Evolutionary conservation across 2,888 invertebrate genomes (phyloP), one percentile per base, ranked within the genome.

Genomic region (Mechanitis mazaeus): DNA sequence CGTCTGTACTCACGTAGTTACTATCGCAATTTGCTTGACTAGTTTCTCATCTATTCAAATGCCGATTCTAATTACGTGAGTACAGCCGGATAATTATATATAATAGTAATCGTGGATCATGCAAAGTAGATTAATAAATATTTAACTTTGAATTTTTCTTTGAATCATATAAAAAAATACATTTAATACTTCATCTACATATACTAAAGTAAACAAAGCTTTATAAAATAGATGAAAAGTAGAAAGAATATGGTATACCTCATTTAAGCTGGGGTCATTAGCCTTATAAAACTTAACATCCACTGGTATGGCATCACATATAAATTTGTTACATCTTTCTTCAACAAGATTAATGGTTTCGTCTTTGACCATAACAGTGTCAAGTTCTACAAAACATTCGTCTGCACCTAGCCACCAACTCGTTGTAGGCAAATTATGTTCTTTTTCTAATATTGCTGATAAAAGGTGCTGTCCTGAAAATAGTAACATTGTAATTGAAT

Each of bases 391-490:
- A 73, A 94, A 92, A 2, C 94, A 94, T 50, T 93, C 92, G 1
- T 94, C 94, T 55, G 93, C 92, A 0, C 96, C 96, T 0, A 96
- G 87, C 93, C 95, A 95, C 96, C 96, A 96, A 1, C 96, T 95
- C 0, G 94, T 93, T 4, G 96, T 97, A 1, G 90, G 82, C 63
- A 92, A 91, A 11, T 92, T 92, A 81, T 92, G 93, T 72, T 94
- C 92, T 33, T 90, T 87, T 71, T 95, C 94, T 45, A 95, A 91
- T 56, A 96, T 82, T 0, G 96, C 96, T 11, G 96, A 94, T 33
- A 97, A 91, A 38, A 97, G 89, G 83, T 97, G 97, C 77, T 97
- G 97, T 0, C 94, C 94, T 94, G 55, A n/a, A 28, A 31, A 33
- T n/a, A 20, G n/a, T 11, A 33, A 47, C 33, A 12, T 31, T 50